Evolutionary conservation across 2,113 vertebrate genomes (phyloP).

Genomic region (Tauraco erythrolophus): DNA sequence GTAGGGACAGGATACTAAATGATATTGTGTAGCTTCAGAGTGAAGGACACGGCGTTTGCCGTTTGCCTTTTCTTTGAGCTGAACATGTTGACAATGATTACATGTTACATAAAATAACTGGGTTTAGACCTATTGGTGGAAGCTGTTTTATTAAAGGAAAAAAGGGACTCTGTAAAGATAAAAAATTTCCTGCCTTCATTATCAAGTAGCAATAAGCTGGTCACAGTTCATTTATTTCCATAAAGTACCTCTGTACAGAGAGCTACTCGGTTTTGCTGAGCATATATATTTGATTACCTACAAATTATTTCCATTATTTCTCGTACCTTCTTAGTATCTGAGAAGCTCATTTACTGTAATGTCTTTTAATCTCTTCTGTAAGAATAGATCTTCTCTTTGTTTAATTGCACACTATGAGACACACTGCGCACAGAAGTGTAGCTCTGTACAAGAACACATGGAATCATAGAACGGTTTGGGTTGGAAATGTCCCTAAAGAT

Average conservation of each 20-base stretch:
- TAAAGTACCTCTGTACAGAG: neutral
- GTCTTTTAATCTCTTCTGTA: neutral
- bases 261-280: neutral
- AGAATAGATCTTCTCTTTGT: neutral
- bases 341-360: neutral
- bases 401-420: neutral
- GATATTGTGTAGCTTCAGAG: neutral
- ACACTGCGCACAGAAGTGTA: rapidly evolving
- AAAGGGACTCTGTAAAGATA: neutral
- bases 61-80: neutral
- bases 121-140: neutral
- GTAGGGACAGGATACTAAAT: neutral
- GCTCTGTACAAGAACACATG: neutral
- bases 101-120: neutral
- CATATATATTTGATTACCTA: neutral
- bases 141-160: neutral
- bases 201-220: neutral
- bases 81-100: neutral
- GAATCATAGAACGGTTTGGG: too few relatives aligned
- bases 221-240: neutral
- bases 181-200: neutral
- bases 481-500: too few relatives aligned
- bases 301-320: neutral
- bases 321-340: neutral
- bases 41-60: neutral